Evolutionary conservation across 2,113 vertebrate genomes (phyloP).

Genomic region (Nesogale talazaci): DNA sequence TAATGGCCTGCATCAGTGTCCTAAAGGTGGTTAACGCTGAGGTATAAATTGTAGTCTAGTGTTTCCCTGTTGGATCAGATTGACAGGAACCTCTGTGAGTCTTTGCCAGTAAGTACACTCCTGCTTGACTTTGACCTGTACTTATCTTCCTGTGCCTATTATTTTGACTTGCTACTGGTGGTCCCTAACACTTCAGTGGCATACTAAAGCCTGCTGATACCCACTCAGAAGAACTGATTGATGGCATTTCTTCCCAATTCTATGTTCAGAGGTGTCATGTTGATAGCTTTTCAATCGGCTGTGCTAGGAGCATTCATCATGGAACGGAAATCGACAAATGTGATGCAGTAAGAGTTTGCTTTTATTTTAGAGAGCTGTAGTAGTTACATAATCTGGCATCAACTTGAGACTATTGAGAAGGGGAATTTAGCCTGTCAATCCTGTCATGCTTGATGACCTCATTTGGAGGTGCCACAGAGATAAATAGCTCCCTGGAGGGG

Average conservation of each 20-base stretch:
- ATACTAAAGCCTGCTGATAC: neutral
- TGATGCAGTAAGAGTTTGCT: neutral
- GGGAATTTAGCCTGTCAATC: too few species aligned
- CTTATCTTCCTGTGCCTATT: neutral
- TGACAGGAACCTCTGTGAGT: neutral
- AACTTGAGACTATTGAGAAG: too few species aligned
- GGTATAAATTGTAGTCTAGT: neutral
- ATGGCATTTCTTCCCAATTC: neutral
- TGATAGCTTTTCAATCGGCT: neutral
- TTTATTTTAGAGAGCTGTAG: neutral
- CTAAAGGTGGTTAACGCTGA: neutral
- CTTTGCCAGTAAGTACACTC: neutral
- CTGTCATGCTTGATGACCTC: too few species aligned
- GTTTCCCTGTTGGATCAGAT: neutral
- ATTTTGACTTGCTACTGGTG: neutral
- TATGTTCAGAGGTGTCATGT: neutral
- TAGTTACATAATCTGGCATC: too few species aligned
- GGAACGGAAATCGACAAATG: neutral
- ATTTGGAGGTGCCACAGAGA: too few species aligned
- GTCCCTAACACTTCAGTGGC: neutral
- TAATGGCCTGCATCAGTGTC: neutral
- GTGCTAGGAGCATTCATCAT: neutral
- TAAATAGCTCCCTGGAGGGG: too few species aligned
- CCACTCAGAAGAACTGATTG: neutral
- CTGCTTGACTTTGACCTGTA: neutral